A percentile compares a stretch with the other conserved stretches of the same genome.
These are phyloP conservation scores for Trematomus bernacchii DNA, from an alignment of 2,797 vertebrate species.

Conservation along the genomic window DNA sequence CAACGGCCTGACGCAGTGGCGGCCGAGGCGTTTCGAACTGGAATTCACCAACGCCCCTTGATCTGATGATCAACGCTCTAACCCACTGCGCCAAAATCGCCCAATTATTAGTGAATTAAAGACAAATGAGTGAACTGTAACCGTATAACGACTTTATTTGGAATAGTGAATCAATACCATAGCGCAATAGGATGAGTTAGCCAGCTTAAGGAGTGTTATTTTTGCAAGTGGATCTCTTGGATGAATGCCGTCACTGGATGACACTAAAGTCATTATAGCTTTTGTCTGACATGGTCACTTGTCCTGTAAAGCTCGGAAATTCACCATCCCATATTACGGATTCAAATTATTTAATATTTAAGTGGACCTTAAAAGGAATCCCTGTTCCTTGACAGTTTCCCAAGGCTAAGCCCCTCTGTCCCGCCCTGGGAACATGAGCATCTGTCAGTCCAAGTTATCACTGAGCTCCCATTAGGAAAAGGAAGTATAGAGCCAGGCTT, in stretches of 20 bases:
- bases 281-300: neutral
- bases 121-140: neutral
- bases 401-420: slow-evolving; percentile 36
- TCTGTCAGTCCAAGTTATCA: slow-evolving; percentile 69
- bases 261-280: neutral
- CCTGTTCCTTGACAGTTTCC: slow-evolving; percentile 47
- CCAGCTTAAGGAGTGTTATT: neutral
- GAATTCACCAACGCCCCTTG: no score
- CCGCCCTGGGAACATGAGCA: slow-evolving; percentile 48
- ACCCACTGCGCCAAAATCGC: no score
- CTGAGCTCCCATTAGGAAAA: slow-evolving; percentile 48
- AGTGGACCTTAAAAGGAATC: slow-evolving; percentile 12
- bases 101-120: neutral
- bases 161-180: neutral
- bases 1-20: no score
- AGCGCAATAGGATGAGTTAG: neutral
- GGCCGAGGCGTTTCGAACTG: no score
- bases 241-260: neutral
- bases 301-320: neutral
- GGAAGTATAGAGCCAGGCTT: slow-evolving; percentile 58
- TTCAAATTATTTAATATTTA: slow-evolving; percentile 14
- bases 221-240: neutral
- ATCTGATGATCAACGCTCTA: no score
- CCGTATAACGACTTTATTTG: neutral
- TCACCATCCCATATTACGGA: neutral